Evolutionary conservation across 2,113 vertebrate species (phyloP), one percentile per base, ranked within the genome.

Genomic region (Polypterus senegalus): DNA sequence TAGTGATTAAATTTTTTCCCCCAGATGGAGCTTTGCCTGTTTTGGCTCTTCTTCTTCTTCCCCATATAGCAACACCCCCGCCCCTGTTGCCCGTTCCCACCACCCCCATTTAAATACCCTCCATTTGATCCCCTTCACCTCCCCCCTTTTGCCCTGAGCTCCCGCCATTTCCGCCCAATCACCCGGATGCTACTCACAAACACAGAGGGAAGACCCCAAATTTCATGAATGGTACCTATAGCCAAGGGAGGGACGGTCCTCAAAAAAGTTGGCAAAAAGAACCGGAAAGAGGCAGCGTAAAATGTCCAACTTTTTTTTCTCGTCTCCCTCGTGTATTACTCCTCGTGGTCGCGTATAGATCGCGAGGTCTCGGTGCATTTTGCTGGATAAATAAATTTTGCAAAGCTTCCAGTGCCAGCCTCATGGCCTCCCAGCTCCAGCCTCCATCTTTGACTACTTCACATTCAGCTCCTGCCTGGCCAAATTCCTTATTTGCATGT

Each of bases 401-500:
- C 67, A 67, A 77, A 79, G 76, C 64, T 78, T 80, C 81, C 83
- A 67, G 74, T 73, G 79, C 80, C 75, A 86, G 81, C 83, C 86
- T 86, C 83, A 80, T 88, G 87, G 88, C 88, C 85, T 83, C 79
- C 80, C 81, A 74, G 80, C 86, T 87, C 79, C 82, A 81, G 86
- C 89, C 91, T 91, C 91, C 91, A 93, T 92, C 91, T 93, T 93
- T 92, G 91, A 91, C 89, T 92, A 87, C 87, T 91, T 93, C 90
- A 93, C 90, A 91, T 93, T 92, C 90, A 90, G 88, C 87, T 91
- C 86, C 81, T 86, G 86, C 86, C 81, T 88, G 86, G 83, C 85
- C 86, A 81, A 78, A 84, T 78, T 85, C 85, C 78, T 85, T 76
- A 90, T 93, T 91, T 88, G 87, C 89, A 91, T 91, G 72, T 72